A percentile compares a stretch with the other conserved stretches of the same genome.
phyloP scores from a whole-genome alignment of 2,888 invertebrate species.

The Sabatieria punctata region DNA sequence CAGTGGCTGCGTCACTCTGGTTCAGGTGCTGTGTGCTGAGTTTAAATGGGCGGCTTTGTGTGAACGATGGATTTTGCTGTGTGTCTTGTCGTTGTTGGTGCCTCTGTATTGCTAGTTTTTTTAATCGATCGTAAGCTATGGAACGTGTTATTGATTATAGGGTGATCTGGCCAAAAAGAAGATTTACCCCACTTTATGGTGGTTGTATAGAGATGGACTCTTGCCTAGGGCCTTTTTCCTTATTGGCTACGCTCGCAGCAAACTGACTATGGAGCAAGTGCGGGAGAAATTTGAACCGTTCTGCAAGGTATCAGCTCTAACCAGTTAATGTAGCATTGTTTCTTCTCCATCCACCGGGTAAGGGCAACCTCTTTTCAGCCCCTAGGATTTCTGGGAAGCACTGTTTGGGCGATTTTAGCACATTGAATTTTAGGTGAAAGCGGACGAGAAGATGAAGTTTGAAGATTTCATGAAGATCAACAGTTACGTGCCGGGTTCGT shows the following conservation, averaged over 20 bases:
- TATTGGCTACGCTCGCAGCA: constrained; percentile 81
- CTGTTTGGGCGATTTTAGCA: no score
- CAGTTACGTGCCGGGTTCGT: constrained; percentile 62
- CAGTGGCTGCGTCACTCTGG: no score
- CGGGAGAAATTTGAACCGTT: constrained; percentile 55
- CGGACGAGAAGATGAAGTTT: constrained; percentile 46
- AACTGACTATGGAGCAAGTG: constrained; percentile 56
- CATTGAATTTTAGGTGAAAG: constrained; percentile 39
- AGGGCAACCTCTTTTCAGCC: no score
- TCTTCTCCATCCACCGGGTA: no score
- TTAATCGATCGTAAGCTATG: constrained; percentile 8
- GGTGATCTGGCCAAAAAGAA: constrained; percentile 96
- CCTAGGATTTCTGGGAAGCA: no score
- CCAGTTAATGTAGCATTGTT: not conserved
- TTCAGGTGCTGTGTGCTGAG: no score
- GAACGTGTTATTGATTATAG: constrained; percentile 34
- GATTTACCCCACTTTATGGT: constrained; percentile 90
- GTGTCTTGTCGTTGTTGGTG: constrained; percentile 1
- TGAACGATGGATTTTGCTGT: constrained; percentile 7
- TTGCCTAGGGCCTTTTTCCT: constrained; percentile 70
- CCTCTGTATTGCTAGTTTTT: constrained; percentile 1
- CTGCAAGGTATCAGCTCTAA: constrained; percentile 62
- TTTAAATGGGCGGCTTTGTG: no score
- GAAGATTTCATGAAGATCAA: constrained; percentile 72
- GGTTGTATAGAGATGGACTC: constrained; percentile 76